These are phyloP conservation scores for Myotis findleyi DNA, from an alignment of 2,797 vertebrate genomes.

Conservation along the genomic window DNA sequence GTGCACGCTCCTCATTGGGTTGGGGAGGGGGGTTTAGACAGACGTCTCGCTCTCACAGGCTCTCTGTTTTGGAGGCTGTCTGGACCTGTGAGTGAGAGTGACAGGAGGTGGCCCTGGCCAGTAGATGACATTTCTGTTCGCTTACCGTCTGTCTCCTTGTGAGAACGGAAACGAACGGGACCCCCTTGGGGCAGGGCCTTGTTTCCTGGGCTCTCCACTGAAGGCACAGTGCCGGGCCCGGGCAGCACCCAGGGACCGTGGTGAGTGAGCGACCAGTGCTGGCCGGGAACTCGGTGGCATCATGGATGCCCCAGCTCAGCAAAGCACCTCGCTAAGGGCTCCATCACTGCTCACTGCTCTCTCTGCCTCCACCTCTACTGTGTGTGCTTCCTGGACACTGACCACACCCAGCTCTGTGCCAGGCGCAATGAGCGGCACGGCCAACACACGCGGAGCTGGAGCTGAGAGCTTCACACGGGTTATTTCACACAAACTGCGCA, in stretches of 20 bases:
- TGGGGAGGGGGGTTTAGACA: too few species aligned
- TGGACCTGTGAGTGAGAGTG: too few species aligned
- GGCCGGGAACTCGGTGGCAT: background rate
- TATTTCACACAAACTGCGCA: background rate
- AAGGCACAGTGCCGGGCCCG: background rate
- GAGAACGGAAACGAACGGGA: background rate
- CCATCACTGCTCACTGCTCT: accelerated
- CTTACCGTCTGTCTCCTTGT: background rate
- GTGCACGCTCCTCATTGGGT: too few species aligned
- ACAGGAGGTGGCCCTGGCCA: background rate
- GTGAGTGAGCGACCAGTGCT: accelerated
- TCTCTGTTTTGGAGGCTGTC: too few species aligned
- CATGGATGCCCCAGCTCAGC: background rate
- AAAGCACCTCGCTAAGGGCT: background rate
- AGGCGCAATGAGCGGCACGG: accelerated
- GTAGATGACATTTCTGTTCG: background rate
- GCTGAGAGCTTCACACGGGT: background rate
- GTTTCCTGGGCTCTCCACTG: background rate
- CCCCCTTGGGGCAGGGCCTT: too few species aligned
- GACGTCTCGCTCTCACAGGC: too few species aligned
- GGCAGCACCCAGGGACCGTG: accelerated
- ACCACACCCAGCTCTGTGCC: background rate
- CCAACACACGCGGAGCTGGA: background rate
- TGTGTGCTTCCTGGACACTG: background rate
- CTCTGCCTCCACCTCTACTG: too few species aligned